Evolutionary conservation across 2,888 invertebrate species (phyloP), one percentile per base, ranked within the genome.

Genomic region (Synanthedon formicaeformis): DNA sequence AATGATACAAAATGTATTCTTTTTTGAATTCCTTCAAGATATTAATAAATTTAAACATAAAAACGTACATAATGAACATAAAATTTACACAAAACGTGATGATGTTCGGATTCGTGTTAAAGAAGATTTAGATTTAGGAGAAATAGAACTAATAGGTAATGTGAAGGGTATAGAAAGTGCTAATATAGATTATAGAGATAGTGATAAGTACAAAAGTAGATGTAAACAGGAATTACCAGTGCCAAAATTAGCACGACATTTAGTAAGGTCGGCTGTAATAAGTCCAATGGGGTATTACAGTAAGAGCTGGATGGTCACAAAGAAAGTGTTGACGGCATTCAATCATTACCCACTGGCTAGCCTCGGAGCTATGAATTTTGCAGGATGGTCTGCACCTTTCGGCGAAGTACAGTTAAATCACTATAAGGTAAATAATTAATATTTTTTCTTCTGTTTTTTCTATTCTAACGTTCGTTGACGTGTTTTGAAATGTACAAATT

Each of bases 291-390:
- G 91, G 14, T 90, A 90, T 60, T 92, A 92, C 56, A 91, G 92
- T 52, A 94, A 94, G 73, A 93, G 93, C 70, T 91, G 93, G 70
- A 90, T 93, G 69, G 78, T 89, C 18, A 92, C 92, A 4, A 85
- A 85, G 59, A 90, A 89, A 57, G 89, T 92, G 34, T 76, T 92
- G 63, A 92, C 91, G 50, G 92, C 93, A 48, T 93, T 93, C 76
- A 94, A 94, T 74, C 94, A 94, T 70, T 94, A 93, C 66, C 91
- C 93, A 4, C 73, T 94, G 59, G 87, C 90, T 54, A 87, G 89
- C 54, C 67, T 92, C 27, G 89, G 88, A 52, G 81, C 88, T 8
- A 83, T 90, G 13, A 84, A 89, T 16, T 83, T 88, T 59, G 76
- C 84, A 13, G 88, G 88, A 45, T 89, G 90, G 81, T 84, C 90